A percentile compares a stretch with the other conserved stretches of the same genome.
Conservation (phyloP, 2,888 invertebrate species). For the Drosophila sordidula region DNA sequence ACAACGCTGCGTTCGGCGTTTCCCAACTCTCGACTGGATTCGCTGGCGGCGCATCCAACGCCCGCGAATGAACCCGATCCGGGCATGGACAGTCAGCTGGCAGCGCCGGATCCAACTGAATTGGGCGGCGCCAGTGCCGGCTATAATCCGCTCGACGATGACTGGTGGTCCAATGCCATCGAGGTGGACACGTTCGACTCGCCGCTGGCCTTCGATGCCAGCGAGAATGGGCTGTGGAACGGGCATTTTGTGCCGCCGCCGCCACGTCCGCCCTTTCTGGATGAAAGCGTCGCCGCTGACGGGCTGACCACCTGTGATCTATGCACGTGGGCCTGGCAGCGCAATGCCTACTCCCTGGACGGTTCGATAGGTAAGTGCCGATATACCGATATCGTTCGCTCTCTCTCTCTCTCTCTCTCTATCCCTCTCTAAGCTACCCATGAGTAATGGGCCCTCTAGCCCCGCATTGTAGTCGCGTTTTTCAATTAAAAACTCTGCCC, state of each 20-base stretch:
- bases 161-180: constrained; percentile 85
- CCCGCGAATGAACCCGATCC: constrained; percentile 33
- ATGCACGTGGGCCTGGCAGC: constrained; percentile 90
- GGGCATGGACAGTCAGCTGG: constrained; percentile 67
- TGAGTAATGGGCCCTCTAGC: constrained; percentile 38
- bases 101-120: constrained; percentile 61
- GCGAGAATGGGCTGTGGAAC: constrained; percentile 85
- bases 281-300: constrained; percentile 88
- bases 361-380: constrained; percentile 87
- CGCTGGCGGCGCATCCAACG: constrained; percentile 68
- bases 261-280: constrained; percentile 88
- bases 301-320: constrained; percentile 91
- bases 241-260: constrained; percentile 89
- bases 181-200: constrained; percentile 85
- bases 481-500: constrained; percentile 74
- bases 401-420: neutral
- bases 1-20: constrained; percentile 83
- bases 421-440: constrained; percentile 5
- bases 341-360: constrained; percentile 87
- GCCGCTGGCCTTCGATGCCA: constrained; percentile 85
- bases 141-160: constrained; percentile 80
- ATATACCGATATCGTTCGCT: constrained; percentile 26
- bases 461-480: constrained; percentile 42
- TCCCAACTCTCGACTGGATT: constrained; percentile 83
- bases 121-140: constrained; percentile 34